Conservation (phyloP, 2,113 vertebrate species). For the Sakesphorus luctuosus region DNA sequence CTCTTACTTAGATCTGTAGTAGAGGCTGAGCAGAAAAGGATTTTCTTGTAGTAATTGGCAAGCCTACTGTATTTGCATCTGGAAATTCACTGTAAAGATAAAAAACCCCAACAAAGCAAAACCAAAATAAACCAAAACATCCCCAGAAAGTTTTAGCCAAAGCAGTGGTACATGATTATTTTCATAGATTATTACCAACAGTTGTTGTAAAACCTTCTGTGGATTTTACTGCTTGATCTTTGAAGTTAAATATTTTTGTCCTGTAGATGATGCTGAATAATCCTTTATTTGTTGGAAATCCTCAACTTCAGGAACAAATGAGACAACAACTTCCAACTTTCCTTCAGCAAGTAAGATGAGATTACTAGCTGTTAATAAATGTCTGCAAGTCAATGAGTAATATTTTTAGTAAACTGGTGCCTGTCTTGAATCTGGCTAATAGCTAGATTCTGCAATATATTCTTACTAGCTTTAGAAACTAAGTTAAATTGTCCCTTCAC, state of each 20-base stretch:
- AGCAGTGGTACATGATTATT: neutral
- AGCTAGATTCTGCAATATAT: neutral
- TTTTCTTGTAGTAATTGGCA: neutral
- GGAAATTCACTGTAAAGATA: neutral
- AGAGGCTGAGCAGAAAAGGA: neutral
- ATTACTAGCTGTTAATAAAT: slow-evolving; percentile 36
- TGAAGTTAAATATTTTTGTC: slow-evolving; percentile 69
- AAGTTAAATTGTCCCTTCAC: neutral
- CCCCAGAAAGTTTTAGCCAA: neutral
- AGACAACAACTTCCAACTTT: slow-evolving; percentile 89
- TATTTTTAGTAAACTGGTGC: slow-evolving; percentile 23
- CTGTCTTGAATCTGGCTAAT: slow-evolving; percentile 28
- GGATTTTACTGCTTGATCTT: slow-evolving; percentile 12
- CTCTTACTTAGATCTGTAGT: neutral
- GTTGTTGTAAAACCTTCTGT: neutral
- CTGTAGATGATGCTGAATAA: slow-evolving; percentile 92
- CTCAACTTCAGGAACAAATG: slow-evolving; percentile 91
- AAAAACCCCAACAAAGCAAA: neutral
- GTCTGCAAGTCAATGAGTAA: neutral
- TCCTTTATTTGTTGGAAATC: slow-evolving; percentile 90
- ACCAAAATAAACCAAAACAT: neutral
- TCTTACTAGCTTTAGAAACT: neutral
- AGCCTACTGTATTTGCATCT: neutral
- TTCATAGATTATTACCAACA: neutral
- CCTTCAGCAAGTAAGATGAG: slow-evolving; percentile 87